phyloP scores from a whole-genome alignment of 2,113 vertebrate species.

The Campylomormyrus numenius region DNA sequence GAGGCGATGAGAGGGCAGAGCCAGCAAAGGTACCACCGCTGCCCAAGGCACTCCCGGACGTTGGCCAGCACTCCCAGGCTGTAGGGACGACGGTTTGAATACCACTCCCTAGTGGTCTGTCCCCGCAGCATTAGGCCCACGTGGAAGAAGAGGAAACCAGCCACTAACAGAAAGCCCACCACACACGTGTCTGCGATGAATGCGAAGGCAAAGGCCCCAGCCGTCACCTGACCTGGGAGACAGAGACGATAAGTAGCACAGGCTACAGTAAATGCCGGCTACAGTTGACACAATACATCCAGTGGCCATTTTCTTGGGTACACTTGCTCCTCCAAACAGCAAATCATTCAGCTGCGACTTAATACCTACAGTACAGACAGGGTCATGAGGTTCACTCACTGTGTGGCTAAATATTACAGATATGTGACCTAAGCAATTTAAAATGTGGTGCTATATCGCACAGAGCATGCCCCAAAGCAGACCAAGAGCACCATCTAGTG shows the following conservation, averaged over 20 bases:
- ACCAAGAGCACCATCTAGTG: too few relatives aligned
- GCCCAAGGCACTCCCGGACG: slow-evolving; percentile 63
- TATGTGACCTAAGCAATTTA: background rate
- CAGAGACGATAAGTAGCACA: background rate
- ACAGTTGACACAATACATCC: background rate
- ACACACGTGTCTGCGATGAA: slow-evolving; percentile 81
- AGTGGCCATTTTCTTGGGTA: background rate
- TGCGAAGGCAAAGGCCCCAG: slow-evolving; percentile 70
- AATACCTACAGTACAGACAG: background rate
- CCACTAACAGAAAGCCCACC: slow-evolving; percentile 73
- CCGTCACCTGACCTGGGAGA: slow-evolving; percentile 68
- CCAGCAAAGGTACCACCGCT: slow-evolving; percentile 74
- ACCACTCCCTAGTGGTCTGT: slow-evolving; percentile 84
- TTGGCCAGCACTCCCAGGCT: slow-evolving; percentile 64
- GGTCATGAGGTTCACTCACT: background rate
- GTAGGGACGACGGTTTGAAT: slow-evolving; percentile 62
- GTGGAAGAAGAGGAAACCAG: slow-evolving; percentile 78
- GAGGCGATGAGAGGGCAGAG: slow-evolving; percentile 74
- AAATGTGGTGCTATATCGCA: background rate
- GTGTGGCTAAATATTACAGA: background rate
- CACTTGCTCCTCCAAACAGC: background rate
- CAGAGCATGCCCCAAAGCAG: too few relatives aligned
- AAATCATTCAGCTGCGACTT: background rate
- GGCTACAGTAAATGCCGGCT: background rate
- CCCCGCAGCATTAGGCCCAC: slow-evolving; percentile 68